These are phyloP conservation scores for Epiperipatus broadwayi DNA, from an alignment of 2,888 invertebrate species.

Conservation along the genomic window DNA sequence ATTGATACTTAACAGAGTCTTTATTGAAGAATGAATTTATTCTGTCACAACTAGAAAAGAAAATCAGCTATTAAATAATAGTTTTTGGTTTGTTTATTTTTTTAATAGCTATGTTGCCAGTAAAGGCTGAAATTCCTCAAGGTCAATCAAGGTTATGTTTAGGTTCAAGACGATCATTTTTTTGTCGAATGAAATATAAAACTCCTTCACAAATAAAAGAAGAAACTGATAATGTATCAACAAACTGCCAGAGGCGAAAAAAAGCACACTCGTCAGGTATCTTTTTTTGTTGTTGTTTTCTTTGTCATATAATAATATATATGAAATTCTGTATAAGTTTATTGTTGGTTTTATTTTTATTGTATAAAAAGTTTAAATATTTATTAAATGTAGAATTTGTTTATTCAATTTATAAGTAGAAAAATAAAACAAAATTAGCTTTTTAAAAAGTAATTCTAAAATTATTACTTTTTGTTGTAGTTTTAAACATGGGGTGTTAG, in stretches of 20 bases:
- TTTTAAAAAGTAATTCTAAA: too few species aligned
- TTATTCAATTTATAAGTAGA: too few species aligned
- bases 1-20: too few species aligned
- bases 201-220: constrained; percentile 45
- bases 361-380: not conserved
- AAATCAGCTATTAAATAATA: too few species aligned
- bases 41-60: too few species aligned
- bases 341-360: constrained; percentile 7
- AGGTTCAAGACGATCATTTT: constrained; percentile 74
- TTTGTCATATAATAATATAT: not conserved
- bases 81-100: too few species aligned
- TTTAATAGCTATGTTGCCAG: constrained; percentile 62
- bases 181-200: constrained; percentile 77
- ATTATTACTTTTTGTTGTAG: too few species aligned
- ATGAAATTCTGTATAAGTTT: not conserved
- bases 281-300: constrained; percentile 13
- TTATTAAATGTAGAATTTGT: too few species aligned
- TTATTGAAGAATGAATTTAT: too few species aligned
- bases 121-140: constrained; percentile 61
- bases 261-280: constrained; percentile 37
- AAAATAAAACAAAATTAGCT: too few species aligned
- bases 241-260: constrained; percentile 35
- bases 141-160: constrained; percentile 58
- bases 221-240: constrained; percentile 41
- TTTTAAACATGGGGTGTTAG: too few species aligned